These are phyloP conservation scores for Apostichopus leukothele DNA, from an alignment of 53 echinoderm and acorn worm genomes.

Conservation along the genomic window DNA sequence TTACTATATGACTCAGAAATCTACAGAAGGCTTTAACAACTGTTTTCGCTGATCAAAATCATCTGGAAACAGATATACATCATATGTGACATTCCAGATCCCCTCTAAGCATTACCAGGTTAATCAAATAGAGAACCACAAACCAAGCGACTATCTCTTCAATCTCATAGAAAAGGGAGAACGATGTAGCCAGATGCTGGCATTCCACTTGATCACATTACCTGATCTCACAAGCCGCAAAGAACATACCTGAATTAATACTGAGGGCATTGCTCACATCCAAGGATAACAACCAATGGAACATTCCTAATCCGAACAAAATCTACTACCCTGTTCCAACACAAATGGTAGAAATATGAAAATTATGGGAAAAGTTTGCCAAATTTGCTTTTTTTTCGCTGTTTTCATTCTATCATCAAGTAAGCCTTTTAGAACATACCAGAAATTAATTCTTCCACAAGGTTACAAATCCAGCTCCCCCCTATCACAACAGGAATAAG, in stretches of 20 bases:
- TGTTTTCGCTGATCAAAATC: slow-evolving; percentile 19
- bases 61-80: slow-evolving; percentile 23
- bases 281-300: background rate
- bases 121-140: slow-evolving; percentile 22
- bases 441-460: no score
- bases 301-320: background rate
- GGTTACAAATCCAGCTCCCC: no score
- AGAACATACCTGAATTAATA: slow-evolving; percentile 9
- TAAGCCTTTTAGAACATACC: no score
- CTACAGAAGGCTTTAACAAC: slow-evolving; percentile 7
- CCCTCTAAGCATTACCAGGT: slow-evolving; percentile 18
- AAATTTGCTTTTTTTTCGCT: no score
- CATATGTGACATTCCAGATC: slow-evolving; percentile 31
- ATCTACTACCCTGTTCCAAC: no score
- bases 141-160: slow-evolving; percentile 30
- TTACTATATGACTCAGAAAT: slow-evolving; percentile 5
- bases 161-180: background rate
- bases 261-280: background rate
- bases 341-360: no score
- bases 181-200: slow-evolving; percentile 5
- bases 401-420: no score
- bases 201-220: slow-evolving; percentile 40
- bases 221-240: slow-evolving; percentile 33
- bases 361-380: no score
- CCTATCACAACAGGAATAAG: no score